phyloP scores from a whole-genome alignment of 1,140 invertebrate species.

The Metopolophium dirhodum region DNA sequence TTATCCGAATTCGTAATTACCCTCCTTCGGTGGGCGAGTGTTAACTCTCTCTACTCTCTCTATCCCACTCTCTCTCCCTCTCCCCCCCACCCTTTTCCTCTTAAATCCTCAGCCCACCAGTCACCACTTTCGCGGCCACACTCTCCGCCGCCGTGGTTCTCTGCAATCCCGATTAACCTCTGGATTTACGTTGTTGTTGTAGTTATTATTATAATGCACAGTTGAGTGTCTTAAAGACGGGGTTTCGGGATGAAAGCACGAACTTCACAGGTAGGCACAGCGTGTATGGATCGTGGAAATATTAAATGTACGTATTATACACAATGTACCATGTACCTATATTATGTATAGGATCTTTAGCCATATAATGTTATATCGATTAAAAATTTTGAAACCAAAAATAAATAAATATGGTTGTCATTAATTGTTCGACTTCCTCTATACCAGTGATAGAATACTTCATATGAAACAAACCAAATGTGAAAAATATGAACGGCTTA shows the following conservation, averaged over 20 bases:
- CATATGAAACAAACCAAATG: not conserved
- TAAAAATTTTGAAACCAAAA: not conserved
- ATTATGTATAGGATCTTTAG: not conserved
- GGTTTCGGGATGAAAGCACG: not conserved
- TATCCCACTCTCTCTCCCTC: not conserved
- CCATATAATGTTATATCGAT: not conserved
- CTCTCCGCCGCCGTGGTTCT: not conserved
- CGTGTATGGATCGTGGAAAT: not conserved
- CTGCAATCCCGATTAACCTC: not conserved
- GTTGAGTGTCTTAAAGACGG: not conserved
- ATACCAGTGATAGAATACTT: not conserved
- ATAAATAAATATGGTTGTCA: not conserved
- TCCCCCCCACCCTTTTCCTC: not conserved
- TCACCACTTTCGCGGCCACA: not conserved
- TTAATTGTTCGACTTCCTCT: not conserved
- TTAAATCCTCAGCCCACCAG: not conserved
- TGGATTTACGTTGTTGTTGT: not conserved
- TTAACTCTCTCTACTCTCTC: not conserved
- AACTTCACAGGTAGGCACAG: not conserved
- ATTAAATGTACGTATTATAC: not conserved
- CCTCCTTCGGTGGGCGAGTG: not conserved
- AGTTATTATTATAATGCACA: not conserved
- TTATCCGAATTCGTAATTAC: constrained; percentile 18
- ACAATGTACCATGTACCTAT: too few relatives aligned
- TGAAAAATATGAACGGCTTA: not conserved